phyloP scores from a whole-genome alignment of 2,888 invertebrate species.

The Thereva unica region DNA sequence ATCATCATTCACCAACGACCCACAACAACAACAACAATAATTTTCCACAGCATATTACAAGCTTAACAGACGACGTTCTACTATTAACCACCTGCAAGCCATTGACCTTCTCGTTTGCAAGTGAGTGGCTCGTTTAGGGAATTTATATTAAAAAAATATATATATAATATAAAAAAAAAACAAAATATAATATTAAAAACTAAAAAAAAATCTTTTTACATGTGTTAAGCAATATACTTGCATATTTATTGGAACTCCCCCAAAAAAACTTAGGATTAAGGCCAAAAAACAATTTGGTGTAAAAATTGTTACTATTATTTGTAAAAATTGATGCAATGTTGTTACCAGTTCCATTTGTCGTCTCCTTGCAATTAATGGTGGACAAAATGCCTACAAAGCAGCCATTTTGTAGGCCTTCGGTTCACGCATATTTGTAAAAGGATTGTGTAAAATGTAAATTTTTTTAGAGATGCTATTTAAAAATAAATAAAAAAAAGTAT shows the following conservation, averaged over 20 bases:
- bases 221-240: no score
- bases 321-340: conserved; percentile 20
- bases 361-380: no score
- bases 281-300: conserved; percentile 17
- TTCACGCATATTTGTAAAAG: no score
- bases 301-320: conserved; percentile 32
- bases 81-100: conserved; percentile 56
- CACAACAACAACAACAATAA: conserved; percentile 34
- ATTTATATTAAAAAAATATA: not conserved
- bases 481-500: no score
- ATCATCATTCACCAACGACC: conserved; percentile 42
- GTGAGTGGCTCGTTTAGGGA: conserved; percentile 56
- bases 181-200: not conserved
- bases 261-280: conserved; percentile 4
- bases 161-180: not conserved
- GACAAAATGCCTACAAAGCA: no score
- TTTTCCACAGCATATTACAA: conserved; percentile 12
- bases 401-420: no score
- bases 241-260: no score
- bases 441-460: no score
- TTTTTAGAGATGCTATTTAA: no score
- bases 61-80: conserved; percentile 49
- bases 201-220: not conserved
- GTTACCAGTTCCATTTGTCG: no score
- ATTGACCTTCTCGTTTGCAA: conserved; percentile 55